Percentiles rank a stretch among this genome's conserved stretches.
Conservation (phyloP, 2,113 vertebrate species). For the Phoenicopterus ruber region DNA sequence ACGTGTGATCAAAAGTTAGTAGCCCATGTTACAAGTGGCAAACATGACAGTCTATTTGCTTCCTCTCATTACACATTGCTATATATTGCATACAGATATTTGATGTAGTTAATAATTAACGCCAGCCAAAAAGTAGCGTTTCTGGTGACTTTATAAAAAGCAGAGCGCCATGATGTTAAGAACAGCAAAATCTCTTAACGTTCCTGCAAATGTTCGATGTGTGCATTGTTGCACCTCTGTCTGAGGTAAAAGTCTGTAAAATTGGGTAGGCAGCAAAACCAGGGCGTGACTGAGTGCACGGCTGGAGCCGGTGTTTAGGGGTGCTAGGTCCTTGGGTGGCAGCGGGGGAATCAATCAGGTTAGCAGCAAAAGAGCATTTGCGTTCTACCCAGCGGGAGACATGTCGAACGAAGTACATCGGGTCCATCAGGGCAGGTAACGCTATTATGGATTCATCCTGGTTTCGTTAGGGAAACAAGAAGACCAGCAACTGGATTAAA, state of each 20-base stretch:
- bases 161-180: not conserved
- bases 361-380: not conserved
- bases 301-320: not conserved
- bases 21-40: not conserved
- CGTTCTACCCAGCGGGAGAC: not conserved
- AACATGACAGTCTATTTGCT: not conserved
- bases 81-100: not conserved
- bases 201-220: not conserved
- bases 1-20: not conserved
- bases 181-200: not conserved
- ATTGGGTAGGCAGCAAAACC: not conserved
- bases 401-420: rapidly evolving
- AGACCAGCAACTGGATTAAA: not conserved
- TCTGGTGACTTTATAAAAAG: not conserved
- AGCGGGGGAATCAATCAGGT: too few relatives aligned
- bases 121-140: not conserved
- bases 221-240: not conserved
- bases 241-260: not conserved
- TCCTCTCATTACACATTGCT: not conserved
- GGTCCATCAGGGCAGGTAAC: not conserved
- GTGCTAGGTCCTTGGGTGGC: not conserved
- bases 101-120: not conserved
- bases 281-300: rapidly evolving
- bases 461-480: not conserved
- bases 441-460: not conserved